These are phyloP conservation scores for Lacerta viridis DNA, from an alignment of 2,797 vertebrate genomes.

Conservation along the genomic window DNA sequence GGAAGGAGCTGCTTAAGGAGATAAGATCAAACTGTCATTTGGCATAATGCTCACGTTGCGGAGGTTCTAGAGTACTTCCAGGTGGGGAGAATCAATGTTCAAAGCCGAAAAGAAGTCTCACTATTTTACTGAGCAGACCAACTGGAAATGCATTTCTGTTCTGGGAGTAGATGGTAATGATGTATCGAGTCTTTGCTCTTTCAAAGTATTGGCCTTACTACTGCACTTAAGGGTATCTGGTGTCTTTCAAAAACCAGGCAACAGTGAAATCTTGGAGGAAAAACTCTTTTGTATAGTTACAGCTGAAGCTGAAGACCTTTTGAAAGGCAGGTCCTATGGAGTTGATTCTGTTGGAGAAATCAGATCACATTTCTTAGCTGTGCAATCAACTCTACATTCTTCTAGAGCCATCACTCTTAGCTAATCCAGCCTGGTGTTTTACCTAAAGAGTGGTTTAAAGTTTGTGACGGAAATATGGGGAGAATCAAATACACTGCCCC, in stretches of 20 bases:
- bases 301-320: neutral
- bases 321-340: neutral
- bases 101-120: neutral
- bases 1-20: neutral
- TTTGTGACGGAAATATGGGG: neutral
- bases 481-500: neutral
- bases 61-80: neutral
- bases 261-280: neutral
- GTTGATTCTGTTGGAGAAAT: neutral
- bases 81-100: neutral
- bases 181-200: neutral
- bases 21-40: neutral
- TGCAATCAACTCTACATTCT: neutral
- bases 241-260: neutral
- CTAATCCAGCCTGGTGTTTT: slow-evolving; percentile 2
- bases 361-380: neutral
- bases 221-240: neutral
- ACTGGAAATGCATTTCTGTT: neutral
- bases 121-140: neutral
- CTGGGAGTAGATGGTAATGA: neutral
- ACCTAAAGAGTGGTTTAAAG: neutral
- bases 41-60: neutral
- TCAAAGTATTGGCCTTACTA: neutral
- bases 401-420: neutral
- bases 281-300: neutral